Percentiles rank a stretch among this genome's conserved stretches.
Evolutionary conservation across 2,113 vertebrate species (phyloP).

Genomic region (Amblyopsis rosae): DNA sequence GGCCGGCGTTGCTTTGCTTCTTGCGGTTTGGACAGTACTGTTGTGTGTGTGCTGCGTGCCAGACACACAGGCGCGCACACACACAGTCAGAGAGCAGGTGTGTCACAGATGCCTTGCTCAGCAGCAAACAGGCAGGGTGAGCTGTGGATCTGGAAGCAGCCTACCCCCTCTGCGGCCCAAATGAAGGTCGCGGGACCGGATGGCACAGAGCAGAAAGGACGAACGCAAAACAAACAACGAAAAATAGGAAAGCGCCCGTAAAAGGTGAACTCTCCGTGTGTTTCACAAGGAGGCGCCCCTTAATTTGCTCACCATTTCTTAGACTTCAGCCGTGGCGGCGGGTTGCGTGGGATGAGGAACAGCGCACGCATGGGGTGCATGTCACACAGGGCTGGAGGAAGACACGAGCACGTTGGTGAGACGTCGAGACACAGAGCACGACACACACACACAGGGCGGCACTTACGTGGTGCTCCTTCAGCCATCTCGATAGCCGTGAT

Average conservation of each 20-base stretch:
- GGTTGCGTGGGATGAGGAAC: conserved; percentile 98
- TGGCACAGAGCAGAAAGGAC: neutral
- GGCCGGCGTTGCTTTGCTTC: conserved; percentile 3
- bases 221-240: neutral
- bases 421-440: neutral
- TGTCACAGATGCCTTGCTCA: conserved; percentile 52
- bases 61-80: conserved; percentile 15
- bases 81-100: conserved; percentile 43
- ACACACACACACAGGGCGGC: neutral
- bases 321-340: conserved; percentile 96
- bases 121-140: conserved; percentile 26
- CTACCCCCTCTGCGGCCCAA: conserved; percentile 10
- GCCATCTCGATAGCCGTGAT: conserved; percentile 97
- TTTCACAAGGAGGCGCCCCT: neutral
- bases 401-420: neutral
- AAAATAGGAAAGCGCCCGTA: too few species aligned
- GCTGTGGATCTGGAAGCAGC: conserved; percentile 18
- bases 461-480: conserved; percentile 98
- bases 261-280: too few species aligned
- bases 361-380: conserved; percentile 99
- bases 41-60: conserved; percentile 12
- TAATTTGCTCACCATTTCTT: conserved; percentile 92
- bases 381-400: conserved; percentile 89
- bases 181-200: conserved; percentile 20
- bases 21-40: conserved; percentile 11